Evolutionary conservation across 2,113 vertebrate species (phyloP).

Genomic region (Asarcornis scutulata): DNA sequence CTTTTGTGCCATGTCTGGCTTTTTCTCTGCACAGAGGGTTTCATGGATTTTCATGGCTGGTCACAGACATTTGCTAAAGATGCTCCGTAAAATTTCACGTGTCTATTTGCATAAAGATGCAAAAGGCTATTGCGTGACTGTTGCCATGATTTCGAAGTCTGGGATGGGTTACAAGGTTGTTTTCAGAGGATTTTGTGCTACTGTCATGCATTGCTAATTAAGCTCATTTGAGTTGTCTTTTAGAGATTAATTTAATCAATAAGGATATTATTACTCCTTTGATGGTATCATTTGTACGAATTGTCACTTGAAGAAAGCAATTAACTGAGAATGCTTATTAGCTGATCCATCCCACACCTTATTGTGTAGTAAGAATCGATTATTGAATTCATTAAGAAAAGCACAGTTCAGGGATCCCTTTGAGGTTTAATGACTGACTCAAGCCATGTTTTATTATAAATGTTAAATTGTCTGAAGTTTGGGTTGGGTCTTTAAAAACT

Average conservation of each 20-base stretch:
- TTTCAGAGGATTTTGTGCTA: constrained; percentile 2
- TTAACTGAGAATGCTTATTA: constrained; percentile 64
- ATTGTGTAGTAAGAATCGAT: constrained; percentile 49
- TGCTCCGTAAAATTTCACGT: background rate
- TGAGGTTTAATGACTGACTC: background rate
- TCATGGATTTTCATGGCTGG: background rate
- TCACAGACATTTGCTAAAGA: background rate
- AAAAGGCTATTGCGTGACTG: background rate
- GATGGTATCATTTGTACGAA: constrained; percentile 70
- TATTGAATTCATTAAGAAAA: constrained; percentile 54
- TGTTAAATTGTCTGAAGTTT: background rate
- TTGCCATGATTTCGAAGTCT: background rate
- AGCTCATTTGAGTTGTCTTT: constrained; percentile 54
- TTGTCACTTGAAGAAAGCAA: constrained; percentile 65
- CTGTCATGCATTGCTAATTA: constrained; percentile 62
- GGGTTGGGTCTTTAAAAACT: background rate
- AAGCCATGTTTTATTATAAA: background rate
- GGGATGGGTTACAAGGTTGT: constrained; percentile 13
- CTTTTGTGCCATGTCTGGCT: background rate
- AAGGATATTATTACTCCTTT: constrained; percentile 70
- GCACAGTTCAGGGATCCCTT: constrained; percentile 28
- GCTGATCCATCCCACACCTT: constrained; percentile 53
- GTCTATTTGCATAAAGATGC: background rate
- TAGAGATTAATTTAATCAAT: constrained; percentile 72
- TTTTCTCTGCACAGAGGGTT: background rate